Percentiles rank a stretch among this genome's conserved stretches.
Conservation (phyloP, 30 jellyfish, hydroid and myxozoan genomes). For the Aurelia aurita complex sp. Pacific region DNA sequence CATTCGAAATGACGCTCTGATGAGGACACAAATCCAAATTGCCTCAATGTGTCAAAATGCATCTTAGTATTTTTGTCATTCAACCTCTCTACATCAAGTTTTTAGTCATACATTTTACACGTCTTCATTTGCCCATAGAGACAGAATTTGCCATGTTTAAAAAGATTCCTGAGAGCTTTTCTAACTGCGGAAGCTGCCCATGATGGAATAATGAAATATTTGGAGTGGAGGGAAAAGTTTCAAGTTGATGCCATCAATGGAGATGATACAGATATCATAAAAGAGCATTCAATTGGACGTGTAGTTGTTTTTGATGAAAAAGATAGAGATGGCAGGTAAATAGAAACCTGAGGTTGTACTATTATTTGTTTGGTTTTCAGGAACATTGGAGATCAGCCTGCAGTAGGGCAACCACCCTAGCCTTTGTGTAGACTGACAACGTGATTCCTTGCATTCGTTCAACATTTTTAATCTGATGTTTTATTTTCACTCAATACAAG, state of each 20-base stretch:
- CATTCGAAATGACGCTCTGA: background rate
- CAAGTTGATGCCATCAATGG: constrained; percentile 61
- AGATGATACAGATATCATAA: constrained; percentile 59
- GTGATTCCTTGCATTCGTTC: too few species aligned
- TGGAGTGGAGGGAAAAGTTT: constrained; percentile 88
- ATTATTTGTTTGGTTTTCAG: too few species aligned
- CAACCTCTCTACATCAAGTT: too few species aligned
- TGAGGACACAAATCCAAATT: too few species aligned
- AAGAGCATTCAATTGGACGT: constrained; percentile 73
- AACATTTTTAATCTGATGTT: too few species aligned
- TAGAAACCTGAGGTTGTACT: background rate
- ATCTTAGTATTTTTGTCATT: too few species aligned
- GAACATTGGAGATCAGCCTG: too few species aligned
- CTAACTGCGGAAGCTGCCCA: constrained; percentile 75
- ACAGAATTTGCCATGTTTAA: constrained; percentile 40
- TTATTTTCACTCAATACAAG: too few species aligned
- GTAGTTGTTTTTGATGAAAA: constrained; percentile 37
- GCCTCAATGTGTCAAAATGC: background rate
- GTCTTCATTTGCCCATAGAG: constrained; percentile 4
- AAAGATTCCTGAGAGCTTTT: constrained; percentile 77
- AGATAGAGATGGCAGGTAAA: constrained; percentile 79
- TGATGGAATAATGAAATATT: constrained; percentile 55
- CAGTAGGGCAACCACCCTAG: too few species aligned
- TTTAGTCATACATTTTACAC: background rate
- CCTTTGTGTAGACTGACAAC: too few species aligned